Percentiles rank a stretch among this genome's conserved stretches.
Conservation (phyloP, 1,140 invertebrate genomes). For the Microplitis demolitor region DNA sequence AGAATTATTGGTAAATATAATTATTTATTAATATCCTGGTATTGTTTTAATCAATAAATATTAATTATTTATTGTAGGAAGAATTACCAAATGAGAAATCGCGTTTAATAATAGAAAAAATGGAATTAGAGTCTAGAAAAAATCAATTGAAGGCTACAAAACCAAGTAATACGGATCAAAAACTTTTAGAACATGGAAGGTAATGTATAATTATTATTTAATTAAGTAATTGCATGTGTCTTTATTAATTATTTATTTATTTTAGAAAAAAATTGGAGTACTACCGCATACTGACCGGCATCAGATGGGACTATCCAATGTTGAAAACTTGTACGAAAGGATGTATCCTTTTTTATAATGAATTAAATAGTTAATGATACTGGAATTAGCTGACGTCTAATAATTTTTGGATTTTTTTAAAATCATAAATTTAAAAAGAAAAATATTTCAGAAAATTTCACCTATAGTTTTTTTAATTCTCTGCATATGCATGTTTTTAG, state of each 20-base stretch:
- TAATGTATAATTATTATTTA: background rate
- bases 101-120: background rate
- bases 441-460: no score
- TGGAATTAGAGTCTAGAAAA: background rate
- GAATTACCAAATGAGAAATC: background rate
- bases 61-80: background rate
- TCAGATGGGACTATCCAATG: slow-evolving; percentile 20
- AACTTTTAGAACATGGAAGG: slow-evolving; percentile 6
- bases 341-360: slow-evolving; percentile 19
- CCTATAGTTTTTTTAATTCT: no score
- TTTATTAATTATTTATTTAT: background rate
- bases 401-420: no score
- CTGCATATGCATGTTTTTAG: no score
- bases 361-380: background rate
- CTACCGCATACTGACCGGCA: slow-evolving; percentile 15
- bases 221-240: background rate
- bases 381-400: no score
- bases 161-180: background rate
- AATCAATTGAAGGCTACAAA: background rate
- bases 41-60: background rate
- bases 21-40: background rate
- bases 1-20: background rate
- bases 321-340: background rate
- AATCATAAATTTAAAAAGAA: no score
- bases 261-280: slow-evolving; percentile 17